Evolutionary conservation across 2,888 invertebrate species (phyloP).

Genomic region (Thymelicus lineola): DNA sequence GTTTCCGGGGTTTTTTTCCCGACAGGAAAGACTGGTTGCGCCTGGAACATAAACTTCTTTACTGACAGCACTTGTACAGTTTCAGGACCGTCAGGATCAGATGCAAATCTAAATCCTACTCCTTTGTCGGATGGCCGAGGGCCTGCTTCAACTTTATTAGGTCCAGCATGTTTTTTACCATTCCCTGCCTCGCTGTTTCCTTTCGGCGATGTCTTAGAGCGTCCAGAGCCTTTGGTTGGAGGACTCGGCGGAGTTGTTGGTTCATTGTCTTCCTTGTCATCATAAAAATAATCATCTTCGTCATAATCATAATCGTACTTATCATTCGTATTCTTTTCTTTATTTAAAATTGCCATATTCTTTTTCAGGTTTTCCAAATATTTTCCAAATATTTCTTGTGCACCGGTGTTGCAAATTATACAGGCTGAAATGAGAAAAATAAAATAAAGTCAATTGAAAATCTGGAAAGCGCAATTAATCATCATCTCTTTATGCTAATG

Average conservation of each 20-base stretch:
- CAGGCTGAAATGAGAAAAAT: not conserved
- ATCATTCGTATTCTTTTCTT: not conserved
- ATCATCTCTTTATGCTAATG: too few species aligned
- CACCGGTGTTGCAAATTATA: not conserved
- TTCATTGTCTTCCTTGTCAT: not conserved
- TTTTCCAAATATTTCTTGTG: not conserved
- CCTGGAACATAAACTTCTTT: constrained; percentile 30
- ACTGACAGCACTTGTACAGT: constrained; percentile 5
- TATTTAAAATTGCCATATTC: not conserved
- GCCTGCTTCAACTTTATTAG: not conserved
- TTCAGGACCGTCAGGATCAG: not conserved
- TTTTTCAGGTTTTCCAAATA: not conserved
- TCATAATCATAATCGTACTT: not conserved
- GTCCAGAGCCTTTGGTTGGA: not conserved
- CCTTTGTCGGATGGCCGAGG: not conserved
- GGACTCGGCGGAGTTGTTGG: not conserved
- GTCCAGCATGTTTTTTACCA: not conserved
- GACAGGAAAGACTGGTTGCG: constrained; percentile 30
- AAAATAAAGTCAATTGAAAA: too few species aligned
- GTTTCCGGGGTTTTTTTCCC: not conserved
- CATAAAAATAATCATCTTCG: not conserved
- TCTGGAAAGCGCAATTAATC: too few species aligned
- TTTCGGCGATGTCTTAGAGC: not conserved
- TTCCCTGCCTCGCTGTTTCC: not conserved
- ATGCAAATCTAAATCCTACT: not conserved